Conservation (phyloP, 2,113 vertebrate genomes). For the Caracal caracal region DNA sequence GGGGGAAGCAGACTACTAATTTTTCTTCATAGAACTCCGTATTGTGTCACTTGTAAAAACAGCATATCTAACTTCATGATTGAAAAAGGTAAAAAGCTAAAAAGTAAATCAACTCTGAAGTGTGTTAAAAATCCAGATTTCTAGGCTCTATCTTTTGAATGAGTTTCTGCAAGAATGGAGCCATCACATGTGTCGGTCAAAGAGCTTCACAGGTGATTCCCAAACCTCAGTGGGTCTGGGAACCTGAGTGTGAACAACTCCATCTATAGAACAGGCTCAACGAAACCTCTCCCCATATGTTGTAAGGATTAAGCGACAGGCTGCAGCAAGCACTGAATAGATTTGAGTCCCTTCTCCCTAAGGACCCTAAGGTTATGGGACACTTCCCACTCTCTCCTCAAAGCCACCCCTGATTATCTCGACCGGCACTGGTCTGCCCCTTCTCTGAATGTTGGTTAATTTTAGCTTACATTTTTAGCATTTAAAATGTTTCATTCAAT, state of each 20-base stretch:
- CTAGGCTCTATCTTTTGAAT: not conserved
- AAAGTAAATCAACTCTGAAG: not conserved
- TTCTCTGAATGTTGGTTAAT: not conserved
- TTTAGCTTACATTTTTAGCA: not conserved
- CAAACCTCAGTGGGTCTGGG: not conserved
- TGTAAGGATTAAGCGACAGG: not conserved
- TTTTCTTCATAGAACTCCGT: not conserved
- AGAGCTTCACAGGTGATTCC: not conserved
- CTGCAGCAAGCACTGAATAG: not conserved
- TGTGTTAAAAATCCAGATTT: not conserved
- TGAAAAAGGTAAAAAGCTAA: not conserved
- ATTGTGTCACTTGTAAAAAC: not conserved
- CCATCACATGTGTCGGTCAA: rapidly evolving
- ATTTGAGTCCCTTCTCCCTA: too few relatives aligned
- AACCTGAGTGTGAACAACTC: not conserved
- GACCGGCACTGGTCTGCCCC: not conserved
- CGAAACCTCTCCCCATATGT: rapidly evolving
- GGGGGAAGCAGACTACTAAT: not conserved
- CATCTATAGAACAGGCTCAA: not conserved
- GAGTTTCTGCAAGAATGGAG: not conserved
- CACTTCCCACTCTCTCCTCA: not conserved
- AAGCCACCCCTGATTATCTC: not conserved
- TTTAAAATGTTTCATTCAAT: not conserved
- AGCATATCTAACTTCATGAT: not conserved
- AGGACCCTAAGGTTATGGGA: too few relatives aligned